Percentiles rank a stretch among this genome's conserved stretches.
These are phyloP conservation scores for Peromyscus leucopus DNA, from an alignment of 2,113 vertebrate genomes.

Conservation along the genomic window DNA sequence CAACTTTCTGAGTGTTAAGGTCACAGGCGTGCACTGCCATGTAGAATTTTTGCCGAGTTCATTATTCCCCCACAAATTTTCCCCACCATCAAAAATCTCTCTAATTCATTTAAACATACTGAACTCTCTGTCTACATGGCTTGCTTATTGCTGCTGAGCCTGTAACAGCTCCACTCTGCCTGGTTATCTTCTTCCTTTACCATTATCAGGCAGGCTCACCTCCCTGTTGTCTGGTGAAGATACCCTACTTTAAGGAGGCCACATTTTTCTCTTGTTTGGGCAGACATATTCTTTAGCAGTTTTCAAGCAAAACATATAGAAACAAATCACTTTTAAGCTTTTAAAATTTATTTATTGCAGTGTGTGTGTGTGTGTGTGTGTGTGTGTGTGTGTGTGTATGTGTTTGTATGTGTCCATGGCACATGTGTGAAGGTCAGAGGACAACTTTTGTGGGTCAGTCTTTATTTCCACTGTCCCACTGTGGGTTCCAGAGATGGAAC, in stretches of 20 bases:
- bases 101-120: background rate
- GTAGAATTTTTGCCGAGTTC: background rate
- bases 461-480: background rate
- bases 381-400: background rate
- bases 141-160: background rate
- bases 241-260: background rate
- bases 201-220: background rate
- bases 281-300: background rate
- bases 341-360: background rate
- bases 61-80: background rate
- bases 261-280: background rate
- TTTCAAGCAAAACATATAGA: background rate
- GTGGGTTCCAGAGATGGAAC: background rate
- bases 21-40: background rate
- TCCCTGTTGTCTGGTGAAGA: background rate
- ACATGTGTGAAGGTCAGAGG: background rate
- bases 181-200: background rate
- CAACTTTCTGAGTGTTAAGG: background rate
- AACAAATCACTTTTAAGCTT: background rate
- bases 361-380: background rate
- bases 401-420: background rate
- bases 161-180: background rate
- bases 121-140: too few relatives aligned
- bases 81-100: background rate
- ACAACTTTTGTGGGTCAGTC: background rate